These are phyloP conservation scores for Dione juno DNA, from an alignment of 2,888 invertebrate genomes.

Conservation along the genomic window DNA sequence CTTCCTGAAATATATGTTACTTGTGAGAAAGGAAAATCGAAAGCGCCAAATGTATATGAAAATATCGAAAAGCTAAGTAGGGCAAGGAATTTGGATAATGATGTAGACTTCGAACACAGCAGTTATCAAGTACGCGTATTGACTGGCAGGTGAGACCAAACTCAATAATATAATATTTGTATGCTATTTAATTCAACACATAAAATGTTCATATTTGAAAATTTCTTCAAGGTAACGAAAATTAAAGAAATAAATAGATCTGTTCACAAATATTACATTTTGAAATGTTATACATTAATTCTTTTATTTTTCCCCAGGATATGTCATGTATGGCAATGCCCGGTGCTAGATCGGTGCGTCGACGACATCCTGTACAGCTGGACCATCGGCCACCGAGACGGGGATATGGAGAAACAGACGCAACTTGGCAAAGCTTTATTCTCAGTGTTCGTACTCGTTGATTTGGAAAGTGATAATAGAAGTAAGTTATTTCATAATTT, in stretches of 20 bases:
- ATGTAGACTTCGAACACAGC: conserved; percentile 66
- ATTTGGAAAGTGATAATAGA: conserved; percentile 69
- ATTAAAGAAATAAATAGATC: no score
- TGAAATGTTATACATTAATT: no score
- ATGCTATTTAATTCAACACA: no score
- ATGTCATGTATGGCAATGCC: conserved; percentile 82
- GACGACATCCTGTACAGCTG: conserved; percentile 79
- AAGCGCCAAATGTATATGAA: conserved; percentile 59
- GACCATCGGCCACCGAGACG: conserved; percentile 78
- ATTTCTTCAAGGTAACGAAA: no score
- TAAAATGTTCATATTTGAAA: no score
- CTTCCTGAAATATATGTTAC: conserved; percentile 77
- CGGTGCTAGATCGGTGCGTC: conserved; percentile 76
- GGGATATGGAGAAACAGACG: conserved; percentile 68
- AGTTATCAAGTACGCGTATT: conserved; percentile 74
- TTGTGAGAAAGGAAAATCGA: conserved; percentile 63
- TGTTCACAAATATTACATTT: no score
- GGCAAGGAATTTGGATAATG: conserved; percentile 59
- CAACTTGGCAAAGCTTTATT: conserved; percentile 73
- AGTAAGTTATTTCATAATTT: conserved; percentile 57
- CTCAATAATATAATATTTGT: not conserved
- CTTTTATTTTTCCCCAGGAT: conserved; percentile 57
- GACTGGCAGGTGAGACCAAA: conserved; percentile 64
- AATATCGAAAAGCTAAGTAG: conserved; percentile 67
- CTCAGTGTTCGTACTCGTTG: conserved; percentile 80